These are phyloP conservation scores for Gymnothorax reevesii DNA, from an alignment of 2,797 vertebrate genomes.

Conservation along the genomic window DNA sequence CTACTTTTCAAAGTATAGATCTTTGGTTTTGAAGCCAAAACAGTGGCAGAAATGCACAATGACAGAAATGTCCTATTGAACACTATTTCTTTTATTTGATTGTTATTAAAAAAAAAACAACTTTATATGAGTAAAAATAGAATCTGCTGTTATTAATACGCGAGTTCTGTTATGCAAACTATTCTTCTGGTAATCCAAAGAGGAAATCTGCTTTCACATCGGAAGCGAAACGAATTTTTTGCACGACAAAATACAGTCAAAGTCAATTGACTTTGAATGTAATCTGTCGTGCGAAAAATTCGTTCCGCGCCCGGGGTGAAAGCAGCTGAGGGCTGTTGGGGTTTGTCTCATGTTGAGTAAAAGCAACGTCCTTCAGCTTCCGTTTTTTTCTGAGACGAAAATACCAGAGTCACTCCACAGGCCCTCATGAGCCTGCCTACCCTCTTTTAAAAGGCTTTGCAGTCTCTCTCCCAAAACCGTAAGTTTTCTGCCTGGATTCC, in stretches of 20 bases:
- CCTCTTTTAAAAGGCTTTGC: background rate
- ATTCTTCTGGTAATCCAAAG: background rate
- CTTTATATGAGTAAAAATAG: too few relatives aligned
- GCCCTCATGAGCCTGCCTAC: background rate
- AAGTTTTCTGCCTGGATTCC: background rate
- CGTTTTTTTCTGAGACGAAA: background rate
- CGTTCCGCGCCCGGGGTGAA: too few relatives aligned
- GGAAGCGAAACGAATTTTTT: too few relatives aligned
- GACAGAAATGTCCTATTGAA: background rate
- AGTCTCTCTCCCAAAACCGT: background rate
- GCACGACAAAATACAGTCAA: too few relatives aligned
- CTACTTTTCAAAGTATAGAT: too few relatives aligned
- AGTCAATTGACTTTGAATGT: too few relatives aligned
- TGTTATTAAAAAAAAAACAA: too few relatives aligned
- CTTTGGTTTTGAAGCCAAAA: too few relatives aligned
- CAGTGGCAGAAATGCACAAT: background rate
- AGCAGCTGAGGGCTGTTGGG: too few relatives aligned
- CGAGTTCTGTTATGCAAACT: background rate
- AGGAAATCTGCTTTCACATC: too few relatives aligned
- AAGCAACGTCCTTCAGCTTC: background rate
- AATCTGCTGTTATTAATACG: background rate
- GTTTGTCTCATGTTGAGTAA: background rate
- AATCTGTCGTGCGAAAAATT: too few relatives aligned
- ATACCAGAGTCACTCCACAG: background rate
- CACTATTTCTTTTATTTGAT: background rate